These are phyloP conservation scores for Nothura maculosa DNA, from an alignment of 2,797 vertebrate genomes.

Conservation along the genomic window DNA sequence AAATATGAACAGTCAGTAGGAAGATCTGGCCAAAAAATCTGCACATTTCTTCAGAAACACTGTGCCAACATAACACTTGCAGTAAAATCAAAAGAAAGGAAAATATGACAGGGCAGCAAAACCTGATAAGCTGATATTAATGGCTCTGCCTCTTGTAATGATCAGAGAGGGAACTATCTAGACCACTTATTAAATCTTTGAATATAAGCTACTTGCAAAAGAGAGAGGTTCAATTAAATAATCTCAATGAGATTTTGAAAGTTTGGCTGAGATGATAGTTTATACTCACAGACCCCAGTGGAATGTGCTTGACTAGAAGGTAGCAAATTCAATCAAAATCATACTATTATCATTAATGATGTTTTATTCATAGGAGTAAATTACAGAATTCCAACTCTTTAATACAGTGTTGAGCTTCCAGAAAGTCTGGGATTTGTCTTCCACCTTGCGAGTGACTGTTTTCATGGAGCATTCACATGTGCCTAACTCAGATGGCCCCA, in stretches of 20 bases:
- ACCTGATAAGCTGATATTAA: constrained; percentile 35
- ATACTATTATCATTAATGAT: background rate
- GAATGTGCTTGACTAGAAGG: constrained; percentile 14
- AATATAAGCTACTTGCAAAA: constrained; percentile 7
- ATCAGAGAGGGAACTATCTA: constrained; percentile 24
- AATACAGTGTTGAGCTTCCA: background rate
- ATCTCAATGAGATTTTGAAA: constrained; percentile 39
- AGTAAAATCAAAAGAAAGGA: background rate
- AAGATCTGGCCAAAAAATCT: background rate
- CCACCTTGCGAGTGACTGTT: background rate
- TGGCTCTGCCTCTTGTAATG: background rate
- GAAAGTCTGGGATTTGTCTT: background rate
- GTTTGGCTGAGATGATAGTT: constrained; percentile 21
- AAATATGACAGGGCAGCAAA: constrained; percentile 14
- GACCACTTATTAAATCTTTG: constrained; percentile 39
- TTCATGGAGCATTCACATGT: background rate
- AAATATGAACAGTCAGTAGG: background rate
- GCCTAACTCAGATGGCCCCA: background rate
- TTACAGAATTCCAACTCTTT: constrained; percentile 10
- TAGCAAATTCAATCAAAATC: constrained; percentile 43
- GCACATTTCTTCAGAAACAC: background rate
- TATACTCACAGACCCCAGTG: background rate
- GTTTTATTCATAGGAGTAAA: constrained; percentile 40
- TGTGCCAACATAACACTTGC: background rate
- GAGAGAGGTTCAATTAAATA: constrained; percentile 34